These are phyloP conservation scores for Bugulina stolonifera DNA, from an alignment of 2,888 invertebrate genomes.

Conservation along the genomic window DNA sequence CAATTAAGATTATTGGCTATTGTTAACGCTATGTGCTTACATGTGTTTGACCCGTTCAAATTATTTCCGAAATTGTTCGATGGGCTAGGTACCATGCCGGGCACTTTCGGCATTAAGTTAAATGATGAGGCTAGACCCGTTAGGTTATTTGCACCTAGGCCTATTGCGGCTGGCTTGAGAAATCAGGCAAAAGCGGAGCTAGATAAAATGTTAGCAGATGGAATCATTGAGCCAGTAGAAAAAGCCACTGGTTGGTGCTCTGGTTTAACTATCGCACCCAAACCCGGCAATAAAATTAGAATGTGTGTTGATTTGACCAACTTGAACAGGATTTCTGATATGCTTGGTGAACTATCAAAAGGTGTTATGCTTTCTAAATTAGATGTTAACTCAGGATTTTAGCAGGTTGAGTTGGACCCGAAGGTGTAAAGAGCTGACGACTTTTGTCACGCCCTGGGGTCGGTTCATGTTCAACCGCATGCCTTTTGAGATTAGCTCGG, in stretches of 20 bases:
- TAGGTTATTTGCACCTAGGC: not conserved
- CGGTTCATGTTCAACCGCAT: too few species aligned
- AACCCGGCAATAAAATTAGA: too few species aligned
- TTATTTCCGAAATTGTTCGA: constrained; percentile 19
- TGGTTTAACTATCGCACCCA: too few species aligned
- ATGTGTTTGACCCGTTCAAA: not conserved
- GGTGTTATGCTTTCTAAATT: constrained; percentile 31
- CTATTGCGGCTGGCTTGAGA: too few species aligned
- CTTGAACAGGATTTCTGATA: constrained; percentile 28
- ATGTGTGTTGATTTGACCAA: too few species aligned
- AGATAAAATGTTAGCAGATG: not conserved
- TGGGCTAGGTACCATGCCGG: not conserved
- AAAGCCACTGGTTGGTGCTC: too few species aligned
- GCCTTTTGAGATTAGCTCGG: constrained; percentile 42
- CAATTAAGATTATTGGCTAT: too few species aligned
- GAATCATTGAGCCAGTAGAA: constrained; percentile 1
- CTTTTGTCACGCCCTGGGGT: constrained; percentile 36
- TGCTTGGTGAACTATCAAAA: constrained; percentile 27
- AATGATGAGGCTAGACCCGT: not conserved
- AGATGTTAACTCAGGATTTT: constrained; percentile 31
- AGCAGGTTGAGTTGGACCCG: constrained; percentile 29
- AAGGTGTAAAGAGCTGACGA: constrained; percentile 31
- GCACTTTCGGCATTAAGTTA: not conserved
- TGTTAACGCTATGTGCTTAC: too few species aligned
- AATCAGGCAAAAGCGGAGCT: not conserved